Evolutionary conservation across 1,140 invertebrate genomes (phyloP).

Genomic region (Tetragonula clypearis): DNA sequence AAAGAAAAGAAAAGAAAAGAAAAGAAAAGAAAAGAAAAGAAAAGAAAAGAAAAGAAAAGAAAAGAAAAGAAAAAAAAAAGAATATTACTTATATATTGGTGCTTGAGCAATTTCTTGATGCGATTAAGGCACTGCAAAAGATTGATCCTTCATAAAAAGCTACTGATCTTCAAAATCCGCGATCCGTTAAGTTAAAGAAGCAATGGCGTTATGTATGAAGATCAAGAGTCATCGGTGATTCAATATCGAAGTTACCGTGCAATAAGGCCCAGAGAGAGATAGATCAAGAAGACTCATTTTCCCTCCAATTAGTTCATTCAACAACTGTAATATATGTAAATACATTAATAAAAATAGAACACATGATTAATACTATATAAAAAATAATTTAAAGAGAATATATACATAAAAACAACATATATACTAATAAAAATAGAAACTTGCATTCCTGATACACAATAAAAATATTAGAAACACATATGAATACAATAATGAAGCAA

Average conservation of each 20-base stretch:
- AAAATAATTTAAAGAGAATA: slow-evolving; percentile 21
- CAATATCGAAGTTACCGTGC: slow-evolving; percentile 45
- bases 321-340: slow-evolving; percentile 52
- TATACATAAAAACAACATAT: slow-evolving; percentile 19
- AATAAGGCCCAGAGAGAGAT: slow-evolving; percentile 47
- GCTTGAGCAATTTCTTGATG: slow-evolving; percentile 57
- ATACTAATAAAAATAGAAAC: slow-evolving; percentile 29
- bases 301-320: slow-evolving; percentile 41
- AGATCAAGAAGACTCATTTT: slow-evolving; percentile 31
- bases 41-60: not conserved
- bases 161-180: slow-evolving; percentile 43
- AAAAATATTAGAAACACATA: slow-evolving; percentile 21
- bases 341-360: slow-evolving; percentile 41
- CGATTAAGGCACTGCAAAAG: slow-evolving; percentile 68
- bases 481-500: not conserved
- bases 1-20: no score
- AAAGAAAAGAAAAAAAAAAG: slow-evolving; percentile 25
- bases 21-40: no score
- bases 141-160: slow-evolving; percentile 44
- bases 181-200: slow-evolving; percentile 40
- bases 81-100: slow-evolving; percentile 48
- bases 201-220: slow-evolving; percentile 48
- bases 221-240: slow-evolving; percentile 44
- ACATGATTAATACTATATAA: slow-evolving; percentile 36
- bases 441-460: slow-evolving; percentile 22